These are phyloP conservation scores for Geotrypetes seraphini DNA, from an alignment of 2,797 vertebrate species.

Conservation along the genomic window DNA sequence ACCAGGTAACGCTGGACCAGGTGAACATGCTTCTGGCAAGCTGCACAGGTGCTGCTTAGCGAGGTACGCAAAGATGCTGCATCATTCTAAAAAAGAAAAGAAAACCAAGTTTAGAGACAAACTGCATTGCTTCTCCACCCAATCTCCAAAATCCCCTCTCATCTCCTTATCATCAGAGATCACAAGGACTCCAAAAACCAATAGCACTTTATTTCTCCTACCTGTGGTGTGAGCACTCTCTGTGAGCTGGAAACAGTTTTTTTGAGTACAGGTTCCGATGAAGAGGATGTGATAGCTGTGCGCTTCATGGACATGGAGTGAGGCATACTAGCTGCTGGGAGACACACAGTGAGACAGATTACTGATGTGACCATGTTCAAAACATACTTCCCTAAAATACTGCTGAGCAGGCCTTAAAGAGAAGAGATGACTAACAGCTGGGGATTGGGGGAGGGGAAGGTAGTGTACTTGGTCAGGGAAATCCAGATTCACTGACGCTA, in stretches of 20 bases:
- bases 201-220: too few species aligned
- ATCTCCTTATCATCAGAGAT: too few species aligned
- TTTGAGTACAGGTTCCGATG: slow-evolving; percentile 48
- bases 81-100: too few species aligned
- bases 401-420: too few species aligned
- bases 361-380: too few species aligned
- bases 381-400: too few species aligned
- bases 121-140: not conserved
- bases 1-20: slow-evolving; percentile 89
- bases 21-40: slow-evolving; percentile 86
- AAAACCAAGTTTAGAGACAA: too few species aligned
- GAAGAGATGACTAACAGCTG: slow-evolving; percentile 10
- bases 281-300: slow-evolving; percentile 33
- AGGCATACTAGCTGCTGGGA: slow-evolving; percentile 33
- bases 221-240: slow-evolving; percentile 49
- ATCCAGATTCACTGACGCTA: too few species aligned
- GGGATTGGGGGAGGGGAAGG: slow-evolving; percentile 7
- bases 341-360: slow-evolving; percentile 13
- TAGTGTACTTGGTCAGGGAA: not conserved
- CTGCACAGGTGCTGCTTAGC: slow-evolving; percentile 64
- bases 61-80: not conserved
- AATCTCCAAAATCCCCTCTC: too few species aligned
- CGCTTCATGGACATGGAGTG: slow-evolving; percentile 59
- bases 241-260: slow-evolving; percentile 33
- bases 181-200: too few species aligned